Base-by-base conservation (phyloP, 53 echinoderm and acorn worm species). In the Stichopus horrens region DNA sequence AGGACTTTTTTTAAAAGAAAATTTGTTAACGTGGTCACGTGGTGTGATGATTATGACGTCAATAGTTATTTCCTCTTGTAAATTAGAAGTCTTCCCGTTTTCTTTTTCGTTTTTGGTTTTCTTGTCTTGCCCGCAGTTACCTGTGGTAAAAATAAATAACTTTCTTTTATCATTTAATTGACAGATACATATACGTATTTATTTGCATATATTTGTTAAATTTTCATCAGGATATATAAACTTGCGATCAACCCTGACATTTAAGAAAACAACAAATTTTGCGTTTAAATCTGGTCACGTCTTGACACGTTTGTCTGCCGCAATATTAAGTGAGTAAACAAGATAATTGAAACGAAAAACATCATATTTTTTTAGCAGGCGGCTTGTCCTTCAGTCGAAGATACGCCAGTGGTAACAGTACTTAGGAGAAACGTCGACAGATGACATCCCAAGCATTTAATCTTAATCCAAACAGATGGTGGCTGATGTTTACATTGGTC, bases 111-210 rank as follows among this genome's bases (percentile, higher is more conserved):
- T 60, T 60, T 60, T 4, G 5, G 5, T 60, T 55, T 78, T 53
- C 79, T 18, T 53, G 8, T 53, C 19, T 52, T 55, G 54, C 1
- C 53, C 10, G 52, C 52, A 52, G 51, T 79, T 79, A 79, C 79
- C 79, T 79, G 79, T 52, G 55, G 53, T 79, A 19, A 79, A 79
- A 52, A 79, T n/a, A 53, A 79, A 79, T 54, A 18, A 75, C 53
- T 79, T 79, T 79, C 52, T 79, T 79, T 79, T 6, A n/a, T 79
- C 54, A 79, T 79, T 55, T 79, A 79, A 79, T 79, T 79, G 19
- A 13, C 54, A 79, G 53, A 52, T 79, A 55, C 5, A 10, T 63
- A 63, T 63, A 63, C 16, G 11, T 13, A 37, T 37, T 37, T 37
- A 37, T 37, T 37, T 37, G 37, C 37, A 37, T 37, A 37, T 37